A percentile compares a stretch with the other conserved stretches of the same genome.
Evolutionary conservation across 2,888 invertebrate genomes (phyloP).

Genomic region (Branchinecta sandiegonensis): DNA sequence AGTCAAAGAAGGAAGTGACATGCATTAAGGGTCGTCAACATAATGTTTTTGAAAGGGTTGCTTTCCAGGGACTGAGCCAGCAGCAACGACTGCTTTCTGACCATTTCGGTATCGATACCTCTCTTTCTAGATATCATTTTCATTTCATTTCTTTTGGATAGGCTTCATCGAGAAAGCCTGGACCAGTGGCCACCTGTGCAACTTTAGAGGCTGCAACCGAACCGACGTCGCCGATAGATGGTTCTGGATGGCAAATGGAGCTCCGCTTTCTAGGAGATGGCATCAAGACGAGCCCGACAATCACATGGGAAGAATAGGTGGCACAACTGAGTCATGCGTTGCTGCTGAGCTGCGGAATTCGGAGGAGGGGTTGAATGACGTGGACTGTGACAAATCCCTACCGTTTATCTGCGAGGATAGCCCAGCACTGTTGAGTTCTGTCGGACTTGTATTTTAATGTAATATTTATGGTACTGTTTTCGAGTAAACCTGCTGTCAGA

Average conservation of each 20-base stretch:
- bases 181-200: neutral
- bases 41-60: too few species aligned
- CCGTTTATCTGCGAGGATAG: neutral
- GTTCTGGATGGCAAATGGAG: neutral
- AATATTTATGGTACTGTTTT: too few species aligned
- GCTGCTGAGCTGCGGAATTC: neutral
- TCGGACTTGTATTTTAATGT: neutral
- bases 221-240: neutral
- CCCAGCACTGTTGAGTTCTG: neutral
- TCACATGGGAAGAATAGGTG: constrained; percentile 8
- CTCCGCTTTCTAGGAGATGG: neutral
- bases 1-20: too few species aligned
- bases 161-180: neutral
- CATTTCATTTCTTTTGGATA: too few species aligned
- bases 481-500: too few species aligned
- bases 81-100: too few species aligned
- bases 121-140: too few species aligned
- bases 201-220: neutral
- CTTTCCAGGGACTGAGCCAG: too few species aligned
- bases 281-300: constrained; percentile 1
- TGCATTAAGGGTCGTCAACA: too few species aligned
- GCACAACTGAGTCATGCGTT: neutral
- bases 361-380: neutral
- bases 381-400: neutral
- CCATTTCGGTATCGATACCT: too few species aligned